A percentile compares a stretch with the other conserved stretches of the same genome.
phyloP scores from a whole-genome alignment of 2,888 invertebrate species.

The Ctenicera cuprea region DNA sequence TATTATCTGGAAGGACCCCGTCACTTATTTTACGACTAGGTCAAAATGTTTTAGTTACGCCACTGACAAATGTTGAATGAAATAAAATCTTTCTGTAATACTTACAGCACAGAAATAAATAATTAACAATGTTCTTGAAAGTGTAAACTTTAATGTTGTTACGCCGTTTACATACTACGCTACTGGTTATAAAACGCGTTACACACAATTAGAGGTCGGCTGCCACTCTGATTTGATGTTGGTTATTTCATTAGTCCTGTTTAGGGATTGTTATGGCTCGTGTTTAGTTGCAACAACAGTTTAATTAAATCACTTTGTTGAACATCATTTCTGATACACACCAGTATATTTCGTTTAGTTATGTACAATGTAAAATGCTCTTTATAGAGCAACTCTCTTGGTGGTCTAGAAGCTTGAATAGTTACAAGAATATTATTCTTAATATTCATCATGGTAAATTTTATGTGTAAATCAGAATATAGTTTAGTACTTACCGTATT shows the following conservation, averaged over 20 bases:
- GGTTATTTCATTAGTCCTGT: conserved; percentile 60
- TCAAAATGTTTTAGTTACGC: too few relatives aligned
- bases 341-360: not conserved
- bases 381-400: too few relatives aligned
- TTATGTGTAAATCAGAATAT: too few relatives aligned
- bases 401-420: too few relatives aligned
- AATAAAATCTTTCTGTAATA: too few relatives aligned
- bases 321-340: conserved; percentile 40
- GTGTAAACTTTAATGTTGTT: not conserved
- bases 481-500: too few relatives aligned
- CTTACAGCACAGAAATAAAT: not conserved
- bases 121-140: not conserved
- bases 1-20: too few relatives aligned
- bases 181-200: conserved; percentile 51
- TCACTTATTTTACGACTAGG: too few relatives aligned
- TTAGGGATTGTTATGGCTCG: conserved; percentile 59
- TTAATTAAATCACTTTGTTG: conserved; percentile 59
- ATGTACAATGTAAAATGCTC: too few relatives aligned
- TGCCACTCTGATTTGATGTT: conserved; percentile 60
- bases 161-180: conserved; percentile 32
- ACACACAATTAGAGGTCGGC: conserved; percentile 57
- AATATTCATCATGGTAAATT: too few relatives aligned
- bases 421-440: too few relatives aligned
- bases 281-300: conserved; percentile 59
- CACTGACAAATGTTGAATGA: too few relatives aligned